A percentile compares a stretch with the other conserved stretches of the same genome.
phyloP scores from a whole-genome alignment of 2,113 vertebrate species.

The Epinephelus lanceolatus region DNA sequence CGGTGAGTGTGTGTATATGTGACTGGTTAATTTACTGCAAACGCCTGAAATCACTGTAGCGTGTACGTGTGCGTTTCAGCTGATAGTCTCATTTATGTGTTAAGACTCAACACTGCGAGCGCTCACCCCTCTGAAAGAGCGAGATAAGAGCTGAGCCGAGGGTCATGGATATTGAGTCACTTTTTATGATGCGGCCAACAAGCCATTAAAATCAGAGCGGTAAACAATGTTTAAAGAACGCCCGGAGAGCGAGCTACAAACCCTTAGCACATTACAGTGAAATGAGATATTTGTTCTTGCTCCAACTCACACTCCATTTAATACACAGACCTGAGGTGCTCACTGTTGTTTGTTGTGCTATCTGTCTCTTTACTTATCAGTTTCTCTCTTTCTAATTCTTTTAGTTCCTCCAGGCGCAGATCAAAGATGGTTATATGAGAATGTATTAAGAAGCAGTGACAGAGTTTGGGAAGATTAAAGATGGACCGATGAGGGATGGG shows the following conservation, averaged over 20 bases:
- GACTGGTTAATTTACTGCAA: conserved; percentile 55
- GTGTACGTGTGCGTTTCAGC: conserved; percentile 48
- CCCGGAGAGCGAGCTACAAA: conserved; percentile 54
- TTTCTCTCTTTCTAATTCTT: conserved; percentile 64
- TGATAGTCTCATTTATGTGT: conserved; percentile 68
- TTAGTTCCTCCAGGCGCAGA: conserved; percentile 47
- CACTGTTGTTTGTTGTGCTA: conserved; percentile 58
- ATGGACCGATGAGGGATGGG: conserved; percentile 63
- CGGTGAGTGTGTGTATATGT: conserved; percentile 29
- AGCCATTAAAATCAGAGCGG: conserved; percentile 77
- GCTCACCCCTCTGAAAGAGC: conserved; percentile 59
- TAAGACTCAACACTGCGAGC: conserved; percentile 33
- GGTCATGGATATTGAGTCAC: conserved; percentile 63
- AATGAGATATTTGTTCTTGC: conserved; percentile 73
- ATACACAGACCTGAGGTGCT: conserved; percentile 56
- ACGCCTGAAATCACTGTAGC: conserved; percentile 55
- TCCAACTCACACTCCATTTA: conserved; percentile 59
- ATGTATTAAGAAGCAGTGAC: conserved; percentile 59
- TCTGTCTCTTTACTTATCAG: conserved; percentile 62
- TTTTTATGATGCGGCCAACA: conserved; percentile 78
- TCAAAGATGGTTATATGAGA: conserved; percentile 67
- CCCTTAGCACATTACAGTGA: conserved; percentile 56
- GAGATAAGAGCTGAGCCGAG: conserved; percentile 72
- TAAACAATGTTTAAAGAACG: conserved; percentile 75
- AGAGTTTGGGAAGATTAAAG: conserved; percentile 55